Conservation (phyloP, 2,888 invertebrate genomes). For the Eristalis pertinax region DNA sequence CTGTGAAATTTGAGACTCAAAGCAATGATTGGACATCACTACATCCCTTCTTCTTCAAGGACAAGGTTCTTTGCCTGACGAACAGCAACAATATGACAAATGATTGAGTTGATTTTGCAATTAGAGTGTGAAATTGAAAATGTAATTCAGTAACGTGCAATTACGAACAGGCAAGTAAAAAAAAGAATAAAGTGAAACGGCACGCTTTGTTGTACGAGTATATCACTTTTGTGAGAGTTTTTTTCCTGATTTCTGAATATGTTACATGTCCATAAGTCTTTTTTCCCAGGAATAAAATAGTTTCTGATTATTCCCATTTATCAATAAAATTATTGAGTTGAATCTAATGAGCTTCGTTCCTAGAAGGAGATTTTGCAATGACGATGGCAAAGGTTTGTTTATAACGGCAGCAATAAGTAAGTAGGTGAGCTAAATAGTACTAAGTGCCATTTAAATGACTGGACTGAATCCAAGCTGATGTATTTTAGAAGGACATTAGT, state of each 20-base stretch:
- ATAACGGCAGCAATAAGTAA: too few relatives aligned
- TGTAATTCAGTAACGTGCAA: conserved; percentile 14
- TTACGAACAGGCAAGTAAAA: background rate
- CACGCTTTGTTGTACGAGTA: background rate
- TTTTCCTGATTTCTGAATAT: background rate
- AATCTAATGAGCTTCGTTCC: too few relatives aligned
- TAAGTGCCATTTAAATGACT: too few relatives aligned
- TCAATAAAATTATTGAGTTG: too few relatives aligned
- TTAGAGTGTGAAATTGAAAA: conserved; percentile 7
- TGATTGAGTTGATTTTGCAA: conserved; percentile 20
- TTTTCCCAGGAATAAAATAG: too few relatives aligned
- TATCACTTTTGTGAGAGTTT: background rate
- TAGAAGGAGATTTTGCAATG: too few relatives aligned
- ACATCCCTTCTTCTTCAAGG: background rate
- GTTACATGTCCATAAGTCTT: too few relatives aligned
- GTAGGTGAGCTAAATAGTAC: too few relatives aligned
- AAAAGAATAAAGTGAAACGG: background rate
- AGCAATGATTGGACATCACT: background rate
- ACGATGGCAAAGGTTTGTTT: too few relatives aligned
- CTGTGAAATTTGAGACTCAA: conserved; percentile 16
- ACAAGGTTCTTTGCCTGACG: background rate
- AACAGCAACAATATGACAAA: background rate
- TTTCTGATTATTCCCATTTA: too few relatives aligned
- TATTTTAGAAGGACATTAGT: too few relatives aligned
- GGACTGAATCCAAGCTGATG: too few relatives aligned